Conservation (phyloP, 2,113 vertebrate species). For the Cochlearius cochlearius region DNA sequence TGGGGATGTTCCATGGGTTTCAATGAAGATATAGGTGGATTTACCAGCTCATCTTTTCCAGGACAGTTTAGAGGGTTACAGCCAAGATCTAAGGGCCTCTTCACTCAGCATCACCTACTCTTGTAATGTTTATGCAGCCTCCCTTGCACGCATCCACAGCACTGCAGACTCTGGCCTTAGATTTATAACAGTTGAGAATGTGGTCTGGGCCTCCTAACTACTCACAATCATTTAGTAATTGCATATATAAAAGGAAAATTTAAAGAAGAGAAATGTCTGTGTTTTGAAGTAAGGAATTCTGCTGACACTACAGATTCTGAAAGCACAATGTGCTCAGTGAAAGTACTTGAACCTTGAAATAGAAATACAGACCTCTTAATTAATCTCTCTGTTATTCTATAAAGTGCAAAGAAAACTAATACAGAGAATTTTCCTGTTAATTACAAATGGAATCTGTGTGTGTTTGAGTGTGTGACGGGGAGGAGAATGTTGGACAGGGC, state of each 20-base stretch:
- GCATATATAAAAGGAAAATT: neutral
- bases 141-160: neutral
- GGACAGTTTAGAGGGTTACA: neutral
- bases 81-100: neutral
- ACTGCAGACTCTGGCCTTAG: neutral
- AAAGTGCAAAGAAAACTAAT: slow-evolving; percentile 64
- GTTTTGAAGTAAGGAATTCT: slow-evolving; percentile 37
- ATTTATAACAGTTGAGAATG: neutral
- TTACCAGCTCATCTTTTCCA: neutral
- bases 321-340: slow-evolving; percentile 20
- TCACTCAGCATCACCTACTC: neutral
- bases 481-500: slow-evolving; percentile 35
- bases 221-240: neutral
- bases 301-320: slow-evolving; percentile 51
- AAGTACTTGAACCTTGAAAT: slow-evolving; percentile 75
- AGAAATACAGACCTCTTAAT: slow-evolving; percentile 74
- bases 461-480: neutral
- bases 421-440: slow-evolving; percentile 58
- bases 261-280: slow-evolving; percentile 10
- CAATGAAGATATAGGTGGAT: neutral
- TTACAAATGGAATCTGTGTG: slow-evolving; percentile 28
- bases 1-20: neutral
- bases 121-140: neutral
- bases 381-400: slow-evolving; percentile 66
- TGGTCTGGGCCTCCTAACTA: neutral